These are phyloP conservation scores for Caenorhabditis latens DNA, from an alignment of 1,140 invertebrate species.

Conservation along the genomic window DNA sequence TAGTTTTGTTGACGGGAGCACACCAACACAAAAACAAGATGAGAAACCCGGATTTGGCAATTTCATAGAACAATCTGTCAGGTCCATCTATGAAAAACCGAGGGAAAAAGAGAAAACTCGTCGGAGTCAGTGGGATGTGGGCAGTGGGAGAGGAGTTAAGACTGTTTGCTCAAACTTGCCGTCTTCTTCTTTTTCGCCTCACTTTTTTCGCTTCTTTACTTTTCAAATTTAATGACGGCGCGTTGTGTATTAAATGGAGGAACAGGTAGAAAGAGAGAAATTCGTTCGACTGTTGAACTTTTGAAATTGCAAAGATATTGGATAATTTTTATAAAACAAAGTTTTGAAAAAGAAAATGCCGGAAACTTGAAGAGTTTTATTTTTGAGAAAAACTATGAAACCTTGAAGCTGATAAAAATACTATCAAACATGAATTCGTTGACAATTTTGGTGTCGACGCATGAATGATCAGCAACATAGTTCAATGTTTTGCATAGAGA, in stretches of 20 bases:
- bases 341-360: too few species aligned
- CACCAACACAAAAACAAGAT: background rate
- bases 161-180: constrained; percentile 51
- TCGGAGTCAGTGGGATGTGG: constrained; percentile 21
- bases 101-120: constrained; percentile 6
- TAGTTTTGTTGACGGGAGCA: background rate
- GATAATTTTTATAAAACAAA: too few species aligned
- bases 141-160: constrained; percentile 33
- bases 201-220: background rate
- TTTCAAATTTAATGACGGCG: constrained; percentile 48
- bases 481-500: too few species aligned
- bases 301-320: background rate
- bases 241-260: constrained; percentile 23
- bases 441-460: background rate
- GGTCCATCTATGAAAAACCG: background rate
- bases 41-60: background rate
- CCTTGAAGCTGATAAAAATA: too few species aligned
- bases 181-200: background rate
- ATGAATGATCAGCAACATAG: too few species aligned
- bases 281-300: constrained; percentile 25
- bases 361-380: too few species aligned
- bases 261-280: constrained; percentile 9
- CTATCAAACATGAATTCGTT: background rate
- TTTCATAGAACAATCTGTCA: background rate
- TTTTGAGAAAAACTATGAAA: too few species aligned